Evolutionary conservation across 37 sponge, comb jelly and placozoan genomes (phyloP).

Genomic region (Tethya wilhelma): DNA sequence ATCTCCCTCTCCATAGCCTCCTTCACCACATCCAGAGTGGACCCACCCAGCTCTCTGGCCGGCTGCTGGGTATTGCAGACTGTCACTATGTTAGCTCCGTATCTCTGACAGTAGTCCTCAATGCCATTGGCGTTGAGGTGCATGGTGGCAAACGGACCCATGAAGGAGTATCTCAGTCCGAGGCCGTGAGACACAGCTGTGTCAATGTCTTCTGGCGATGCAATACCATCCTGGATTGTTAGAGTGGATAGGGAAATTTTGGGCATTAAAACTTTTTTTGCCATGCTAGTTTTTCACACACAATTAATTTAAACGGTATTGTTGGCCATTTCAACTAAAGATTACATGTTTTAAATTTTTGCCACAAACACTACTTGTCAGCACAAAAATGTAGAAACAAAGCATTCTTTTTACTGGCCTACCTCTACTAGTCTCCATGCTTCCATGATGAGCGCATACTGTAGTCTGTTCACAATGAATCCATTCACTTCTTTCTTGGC

Average conservation of each 20-base stretch:
- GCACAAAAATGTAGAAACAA: neutral
- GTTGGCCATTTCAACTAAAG: neutral
- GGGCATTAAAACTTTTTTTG: neutral
- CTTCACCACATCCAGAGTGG: slow-evolving; percentile 59
- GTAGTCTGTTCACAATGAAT: slow-evolving; percentile 91
- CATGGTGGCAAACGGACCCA: slow-evolving; percentile 93
- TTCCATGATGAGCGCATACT: slow-evolving; percentile 97
- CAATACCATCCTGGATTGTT: slow-evolving; percentile 83
- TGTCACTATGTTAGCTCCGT: slow-evolving; percentile 81
- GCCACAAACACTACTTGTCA: neutral
- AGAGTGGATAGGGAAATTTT: neutral
- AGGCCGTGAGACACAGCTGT: slow-evolving; percentile 88
- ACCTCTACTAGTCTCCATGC: slow-evolving; percentile 95
- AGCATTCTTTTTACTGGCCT: slow-evolving; percentile 2
- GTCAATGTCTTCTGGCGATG: slow-evolving; percentile 93
- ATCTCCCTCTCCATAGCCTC: slow-evolving; percentile 48
- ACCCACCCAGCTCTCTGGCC: slow-evolving; percentile 70
- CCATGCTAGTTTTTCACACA: neutral
- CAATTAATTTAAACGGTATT: neutral
- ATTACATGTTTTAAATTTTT: neutral
- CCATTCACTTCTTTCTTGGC: slow-evolving; percentile 93
- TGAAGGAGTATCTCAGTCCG: slow-evolving; percentile 87
- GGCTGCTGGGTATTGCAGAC: slow-evolving; percentile 72
- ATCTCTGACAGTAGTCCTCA: slow-evolving; percentile 88
- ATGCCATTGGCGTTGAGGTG: slow-evolving; percentile 95